Conservation (phyloP, 2,113 vertebrate species). For the Trochalopteron elliotii region DNA sequence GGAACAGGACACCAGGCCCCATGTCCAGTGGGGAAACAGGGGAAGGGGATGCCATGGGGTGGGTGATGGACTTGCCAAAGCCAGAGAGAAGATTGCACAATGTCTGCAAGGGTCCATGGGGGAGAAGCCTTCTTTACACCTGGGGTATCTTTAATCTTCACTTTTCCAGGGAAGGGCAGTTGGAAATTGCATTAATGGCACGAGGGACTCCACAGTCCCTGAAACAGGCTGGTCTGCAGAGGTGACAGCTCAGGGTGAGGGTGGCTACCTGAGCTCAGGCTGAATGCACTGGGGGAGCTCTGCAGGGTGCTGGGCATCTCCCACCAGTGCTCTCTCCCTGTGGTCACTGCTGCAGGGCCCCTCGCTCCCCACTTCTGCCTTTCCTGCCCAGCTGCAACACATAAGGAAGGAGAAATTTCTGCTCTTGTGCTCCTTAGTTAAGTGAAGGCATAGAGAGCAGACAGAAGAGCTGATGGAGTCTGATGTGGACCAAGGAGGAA, state of each 20-base stretch:
- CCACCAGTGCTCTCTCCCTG: background rate
- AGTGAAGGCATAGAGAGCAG: background rate
- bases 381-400: background rate
- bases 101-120: too few species aligned
- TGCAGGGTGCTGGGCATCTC: fast-evolving
- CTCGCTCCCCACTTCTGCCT: background rate
- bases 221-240: fast-evolving
- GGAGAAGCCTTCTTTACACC: too few species aligned
- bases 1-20: too few species aligned
- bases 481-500: background rate
- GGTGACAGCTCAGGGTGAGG: background rate
- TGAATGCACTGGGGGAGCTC: fast-evolving
- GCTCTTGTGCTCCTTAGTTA: fast-evolving
- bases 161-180: too few species aligned
- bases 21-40: too few species aligned
- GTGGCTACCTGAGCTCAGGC: background rate
- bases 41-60: too few species aligned
- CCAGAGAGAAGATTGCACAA: too few species aligned
- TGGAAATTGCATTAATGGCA: too few species aligned
- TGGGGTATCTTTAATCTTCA: too few species aligned
- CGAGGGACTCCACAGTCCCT: too few species aligned
- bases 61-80: too few species aligned
- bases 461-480: background rate
- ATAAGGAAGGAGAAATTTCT: background rate
- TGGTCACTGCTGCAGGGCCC: fast-evolving